These are phyloP conservation scores for Eupithecia inturbata DNA, from an alignment of 2,888 invertebrate species.

Conservation along the genomic window DNA sequence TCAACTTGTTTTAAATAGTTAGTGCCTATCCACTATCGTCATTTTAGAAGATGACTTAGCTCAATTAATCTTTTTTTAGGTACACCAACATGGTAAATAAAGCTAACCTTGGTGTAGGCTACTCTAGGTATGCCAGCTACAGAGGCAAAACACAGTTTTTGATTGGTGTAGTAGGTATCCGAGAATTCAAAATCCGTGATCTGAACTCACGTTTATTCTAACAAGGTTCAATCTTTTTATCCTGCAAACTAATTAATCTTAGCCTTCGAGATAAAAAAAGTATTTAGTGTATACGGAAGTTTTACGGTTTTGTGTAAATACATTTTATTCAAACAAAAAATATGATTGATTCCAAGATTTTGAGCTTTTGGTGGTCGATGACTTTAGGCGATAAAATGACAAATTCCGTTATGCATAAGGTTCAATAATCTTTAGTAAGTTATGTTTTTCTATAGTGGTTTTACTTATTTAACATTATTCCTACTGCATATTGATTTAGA, in stretches of 20 bases:
- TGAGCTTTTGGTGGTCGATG: slow-evolving; percentile 5
- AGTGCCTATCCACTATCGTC: too few relatives aligned
- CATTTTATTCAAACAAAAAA: background rate
- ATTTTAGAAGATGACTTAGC: background rate
- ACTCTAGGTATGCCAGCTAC: too few relatives aligned
- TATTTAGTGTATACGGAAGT: slow-evolving; percentile 26
- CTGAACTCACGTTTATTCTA: slow-evolving; percentile 40
- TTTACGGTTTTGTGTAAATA: slow-evolving; percentile 3
- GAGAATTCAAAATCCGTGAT: slow-evolving; percentile 28
- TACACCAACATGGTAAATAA: too few relatives aligned
- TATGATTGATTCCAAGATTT: slow-evolving; percentile 11
- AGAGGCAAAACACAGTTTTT: background rate
- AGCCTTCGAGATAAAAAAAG: slow-evolving; percentile 35
- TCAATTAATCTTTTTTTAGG: too few relatives aligned
- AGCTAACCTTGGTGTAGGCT: too few relatives aligned
- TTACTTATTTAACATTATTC: background rate
- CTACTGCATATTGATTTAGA: background rate
- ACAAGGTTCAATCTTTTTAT: slow-evolving; percentile 37
- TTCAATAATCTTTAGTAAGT: slow-evolving; percentile 8
- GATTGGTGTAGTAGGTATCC: background rate
- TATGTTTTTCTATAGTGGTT: background rate
- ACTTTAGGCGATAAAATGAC: slow-evolving; percentile 5
- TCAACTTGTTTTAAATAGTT: too few relatives aligned
- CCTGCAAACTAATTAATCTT: slow-evolving; percentile 32
- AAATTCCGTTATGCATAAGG: slow-evolving; percentile 14